phyloP scores from a whole-genome alignment of 2,113 vertebrate genomes.

The Chitala chitala region DNA sequence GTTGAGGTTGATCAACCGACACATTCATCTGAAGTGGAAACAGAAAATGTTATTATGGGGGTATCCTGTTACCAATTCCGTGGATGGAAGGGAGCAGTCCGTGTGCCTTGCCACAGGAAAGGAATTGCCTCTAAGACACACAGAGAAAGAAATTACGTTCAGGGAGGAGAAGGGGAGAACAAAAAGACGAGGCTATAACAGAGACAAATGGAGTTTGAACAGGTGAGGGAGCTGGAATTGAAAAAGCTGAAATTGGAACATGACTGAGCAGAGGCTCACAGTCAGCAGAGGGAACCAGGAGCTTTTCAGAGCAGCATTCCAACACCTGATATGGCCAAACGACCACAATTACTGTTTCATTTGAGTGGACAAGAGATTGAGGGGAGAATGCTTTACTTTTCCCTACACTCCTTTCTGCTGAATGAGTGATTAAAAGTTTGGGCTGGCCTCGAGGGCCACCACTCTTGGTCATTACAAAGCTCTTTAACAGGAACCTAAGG shows the following conservation, averaged over 20 bases:
- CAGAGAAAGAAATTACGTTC: conserved; percentile 2
- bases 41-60: no score
- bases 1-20: background rate
- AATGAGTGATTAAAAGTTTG: conserved; percentile 1
- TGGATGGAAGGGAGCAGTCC: background rate
- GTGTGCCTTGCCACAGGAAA: background rate
- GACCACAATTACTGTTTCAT: background rate
- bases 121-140: conserved; percentile 14
- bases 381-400: background rate
- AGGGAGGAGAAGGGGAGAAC: background rate
- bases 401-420: background rate
- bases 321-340: background rate
- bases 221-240: background rate
- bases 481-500: background rate
- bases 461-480: background rate
- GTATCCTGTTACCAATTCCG: background rate
- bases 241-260: conserved; percentile 10
- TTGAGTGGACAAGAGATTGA: background rate
- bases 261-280: background rate
- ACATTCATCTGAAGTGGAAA: no score
- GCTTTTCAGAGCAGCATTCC: no score
- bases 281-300: background rate
- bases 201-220: background rate
- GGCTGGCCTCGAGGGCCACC: background rate
- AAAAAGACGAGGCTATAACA: background rate